Base-by-base conservation (phyloP, 1,140 invertebrate genomes). In the Steinernema khuongi region DNA sequence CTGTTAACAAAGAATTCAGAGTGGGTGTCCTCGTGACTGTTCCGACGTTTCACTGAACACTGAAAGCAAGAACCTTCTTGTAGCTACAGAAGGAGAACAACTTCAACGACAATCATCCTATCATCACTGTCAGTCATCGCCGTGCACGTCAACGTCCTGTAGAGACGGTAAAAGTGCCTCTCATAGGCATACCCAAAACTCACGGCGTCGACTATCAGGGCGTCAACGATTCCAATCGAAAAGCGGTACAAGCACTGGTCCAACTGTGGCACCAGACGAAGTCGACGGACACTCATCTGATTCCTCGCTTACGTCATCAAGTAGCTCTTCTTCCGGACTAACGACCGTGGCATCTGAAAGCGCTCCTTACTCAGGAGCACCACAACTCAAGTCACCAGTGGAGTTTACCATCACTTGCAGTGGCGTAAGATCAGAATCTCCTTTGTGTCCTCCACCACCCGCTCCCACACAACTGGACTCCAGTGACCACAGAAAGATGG, bases 81-180 rank as follows among this genome's bases (percentile, higher is more conserved):
- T n/a, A 22, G 14, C 22, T 60, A n/a, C 50, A 11, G 50, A 60
- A 22, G 50, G 26, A 60, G 50, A 60, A 22, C 14, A 60, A 22
- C 50, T 60, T 22, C 50, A 22, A n/a, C n/a, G n/a, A 14, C 50
- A 22, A 7, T 60, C 50, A 4, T 60, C 50, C 14, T 22, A 60
- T n/a, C 50, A 60, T 22, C 50, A 60, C 14, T 60, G 50, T 22
- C 50, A 60, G 14, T 60, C 50, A 22, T 60, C 50, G 50, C 50
- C 50, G 50, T 60, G 50, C 50, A 22, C 50, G 14, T n/a, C n/a
- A n/a, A n/a, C n/a, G n/a, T 60, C 22, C 14, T 60, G 22, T 26
- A 60, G 50, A 60, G 14, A 60, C 50, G 50, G 50, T 60, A 60
- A 60, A 60, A 11, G 50, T 14, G 50, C 50, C 50, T 60, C 50